Conservation (phyloP, 2,888 invertebrate species). For the Eumacrocentrus americanus region DNA sequence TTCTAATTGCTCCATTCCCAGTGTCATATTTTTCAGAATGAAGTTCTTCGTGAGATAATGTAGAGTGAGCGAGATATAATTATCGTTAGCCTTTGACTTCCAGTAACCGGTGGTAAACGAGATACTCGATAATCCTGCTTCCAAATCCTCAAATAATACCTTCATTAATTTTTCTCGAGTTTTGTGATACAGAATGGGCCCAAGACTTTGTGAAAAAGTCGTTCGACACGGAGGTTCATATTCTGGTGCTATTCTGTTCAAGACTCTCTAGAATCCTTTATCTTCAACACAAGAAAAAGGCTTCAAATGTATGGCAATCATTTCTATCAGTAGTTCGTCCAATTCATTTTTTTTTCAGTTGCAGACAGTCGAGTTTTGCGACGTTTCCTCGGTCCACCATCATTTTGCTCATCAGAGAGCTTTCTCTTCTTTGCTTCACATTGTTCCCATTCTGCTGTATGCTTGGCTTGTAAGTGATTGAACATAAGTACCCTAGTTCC, state of each 20-base stretch:
- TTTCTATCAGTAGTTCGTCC: constrained; percentile 18
- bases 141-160: constrained; percentile 1
- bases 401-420: not conserved
- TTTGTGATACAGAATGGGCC: constrained; percentile 11
- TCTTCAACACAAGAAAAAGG: constrained; percentile 18
- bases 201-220: constrained; percentile 15
- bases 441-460: not conserved
- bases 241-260: constrained; percentile 6
- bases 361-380: not conserved
- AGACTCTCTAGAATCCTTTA: constrained; percentile 10
- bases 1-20: constrained; percentile 6
- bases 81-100: not conserved
- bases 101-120: constrained; percentile 21
- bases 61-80: constrained; percentile 15
- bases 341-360: constrained; percentile 7
- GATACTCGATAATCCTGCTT: not conserved
- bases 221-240: constrained; percentile 17
- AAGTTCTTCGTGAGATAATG: constrained; percentile 17
- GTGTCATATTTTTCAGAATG: constrained; percentile 6
- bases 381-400: not conserved
- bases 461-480: not conserved
- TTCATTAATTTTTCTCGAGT: constrained; percentile 7
- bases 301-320: constrained; percentile 22
- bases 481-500: constrained; percentile 3
- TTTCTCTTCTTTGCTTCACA: not conserved